Base-by-base conservation (phyloP, 2,888 invertebrate species). In the Zelleria hepariella region DNA sequence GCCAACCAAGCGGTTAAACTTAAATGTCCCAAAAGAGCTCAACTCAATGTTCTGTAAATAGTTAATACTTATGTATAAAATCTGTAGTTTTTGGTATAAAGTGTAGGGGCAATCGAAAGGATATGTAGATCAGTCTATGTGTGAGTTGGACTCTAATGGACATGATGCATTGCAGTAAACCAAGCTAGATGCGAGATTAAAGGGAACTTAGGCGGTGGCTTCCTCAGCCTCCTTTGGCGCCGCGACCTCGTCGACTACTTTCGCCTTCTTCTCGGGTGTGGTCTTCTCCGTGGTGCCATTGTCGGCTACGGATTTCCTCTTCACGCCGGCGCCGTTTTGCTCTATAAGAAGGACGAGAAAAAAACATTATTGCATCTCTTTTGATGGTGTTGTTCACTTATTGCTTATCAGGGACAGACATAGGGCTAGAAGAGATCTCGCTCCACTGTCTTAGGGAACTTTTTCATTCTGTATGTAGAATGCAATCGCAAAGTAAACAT, bases 241-340 rank as follows among this genome's bases (percentile, higher is more conserved):
- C 63, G 91, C 91, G 57, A 82, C 76, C 63, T 91, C 91, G 56
- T 93, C 93, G 15, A 90, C 91, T 59, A 93, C 86, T 84, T 93
- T 94, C 65, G 92, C 91, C 72, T 94, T 94, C 82, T 94, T 94
- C 73, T 94, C 94, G 7, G 93, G 93, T 62, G 92, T 91, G 55
- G 90, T 91, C 66, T 91, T 93, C 64, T 93, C 93, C 21, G 85
- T 76, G 8, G 84, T 58, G 27, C 58, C 82, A 56, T 91, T 86
- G 3, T 83, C 89, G 10, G 90, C 86, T 21, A 89, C 90, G 59
- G 94, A 93, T 91, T 93, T 94, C 90, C 94, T 93, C 82, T 93
- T 93, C 75, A 92, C 90, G 65, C 90, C 90, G 59, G 89, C 80
- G 61, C 87, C 89, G 72, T 84, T 85, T 73, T 81, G 82, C 72